These are phyloP conservation scores for Amblyraja radiata DNA, from an alignment of 2,797 vertebrate species.

Conservation along the genomic window DNA sequence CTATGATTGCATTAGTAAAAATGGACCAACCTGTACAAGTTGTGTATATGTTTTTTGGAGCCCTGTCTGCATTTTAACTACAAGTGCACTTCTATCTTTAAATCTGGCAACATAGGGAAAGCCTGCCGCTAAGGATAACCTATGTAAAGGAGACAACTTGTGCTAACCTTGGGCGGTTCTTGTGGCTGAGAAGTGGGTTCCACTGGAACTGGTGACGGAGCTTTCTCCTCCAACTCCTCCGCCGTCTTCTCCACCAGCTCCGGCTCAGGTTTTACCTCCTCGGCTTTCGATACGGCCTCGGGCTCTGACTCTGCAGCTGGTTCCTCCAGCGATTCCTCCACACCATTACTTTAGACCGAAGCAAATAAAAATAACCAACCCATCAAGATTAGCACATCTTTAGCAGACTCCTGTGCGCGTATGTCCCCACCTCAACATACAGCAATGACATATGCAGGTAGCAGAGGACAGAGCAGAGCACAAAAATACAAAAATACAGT, in stretches of 20 bases:
- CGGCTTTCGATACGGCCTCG: constrained; percentile 75
- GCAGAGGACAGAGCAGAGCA: too few relatives aligned
- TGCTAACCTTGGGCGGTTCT: constrained; percentile 78
- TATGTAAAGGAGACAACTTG: neutral
- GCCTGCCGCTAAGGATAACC: neutral
- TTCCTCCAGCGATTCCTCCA: constrained; percentile 86
- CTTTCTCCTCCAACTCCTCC: constrained; percentile 84
- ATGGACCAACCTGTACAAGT: neutral
- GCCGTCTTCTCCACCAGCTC: constrained; percentile 77
- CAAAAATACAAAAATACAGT: neutral
- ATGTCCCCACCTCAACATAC: neutral
- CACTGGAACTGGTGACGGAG: constrained; percentile 73
- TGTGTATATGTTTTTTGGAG: neutral
- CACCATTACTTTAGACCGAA: constrained; percentile 68
- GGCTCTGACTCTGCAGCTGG: constrained; percentile 75
- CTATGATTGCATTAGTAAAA: neutral
- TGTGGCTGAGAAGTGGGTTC: constrained; percentile 78
- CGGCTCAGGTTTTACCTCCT: constrained; percentile 74
- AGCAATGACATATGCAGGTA: neutral
- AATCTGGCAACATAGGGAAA: neutral
- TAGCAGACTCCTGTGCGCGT: neutral
- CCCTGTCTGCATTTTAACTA: neutral
- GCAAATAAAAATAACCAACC: neutral
- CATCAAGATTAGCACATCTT: neutral
- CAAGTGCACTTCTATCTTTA: neutral